Evolutionary conservation across 2,113 vertebrate species (phyloP), one percentile per base, ranked within the genome.

Genomic region (Elephantulus edwardii): DNA sequence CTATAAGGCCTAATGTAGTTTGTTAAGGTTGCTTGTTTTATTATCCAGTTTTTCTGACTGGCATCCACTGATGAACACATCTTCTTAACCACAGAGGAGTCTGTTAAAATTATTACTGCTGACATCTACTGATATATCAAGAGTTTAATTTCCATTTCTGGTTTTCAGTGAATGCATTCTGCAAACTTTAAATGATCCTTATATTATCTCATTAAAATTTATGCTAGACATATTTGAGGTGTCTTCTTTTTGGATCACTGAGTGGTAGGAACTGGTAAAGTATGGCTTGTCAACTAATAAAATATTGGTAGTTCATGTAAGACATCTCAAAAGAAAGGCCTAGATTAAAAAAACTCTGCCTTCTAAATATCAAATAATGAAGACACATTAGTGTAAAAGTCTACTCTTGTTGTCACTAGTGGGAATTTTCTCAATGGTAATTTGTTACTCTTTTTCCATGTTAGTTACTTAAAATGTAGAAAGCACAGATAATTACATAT

Each of bases 1-100:
- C 14, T 64, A 58, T 22, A 38, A 1, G 12, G 1, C 19, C 42
- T 35, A 1, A 8, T 40, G 26, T 2, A n/a, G n/a, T n/a, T n/a
- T 19, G 8, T 35, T 42, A 6, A 5, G 2, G 8, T 1, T 35
- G 38, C 50, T 11, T 9, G 30, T 2, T 6, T 54, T 56, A n/a
- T n/a, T n/a, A n/a, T n/a, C n/a, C n/a, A n/a, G 30, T 38, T 70
- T 20, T 75, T 52, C 30, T 33, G 40, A 3, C 22, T 48, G 40
- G 10, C 16, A 66, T 50, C 5, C 33, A 60, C 8, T 30, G 6
- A 44, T 28, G 30, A 5, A 48, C 0, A 8, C 11, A 3, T 46
- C 10, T 5, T 24, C 12, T 30, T 48, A 7, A 20, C 9, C 20
- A 12, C n/a, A 83, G 71, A 26, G 24, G 7, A 2, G 8, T 86